Conservation (phyloP, 2,113 vertebrate genomes). For the Myxocyprinus asiaticus region DNA sequence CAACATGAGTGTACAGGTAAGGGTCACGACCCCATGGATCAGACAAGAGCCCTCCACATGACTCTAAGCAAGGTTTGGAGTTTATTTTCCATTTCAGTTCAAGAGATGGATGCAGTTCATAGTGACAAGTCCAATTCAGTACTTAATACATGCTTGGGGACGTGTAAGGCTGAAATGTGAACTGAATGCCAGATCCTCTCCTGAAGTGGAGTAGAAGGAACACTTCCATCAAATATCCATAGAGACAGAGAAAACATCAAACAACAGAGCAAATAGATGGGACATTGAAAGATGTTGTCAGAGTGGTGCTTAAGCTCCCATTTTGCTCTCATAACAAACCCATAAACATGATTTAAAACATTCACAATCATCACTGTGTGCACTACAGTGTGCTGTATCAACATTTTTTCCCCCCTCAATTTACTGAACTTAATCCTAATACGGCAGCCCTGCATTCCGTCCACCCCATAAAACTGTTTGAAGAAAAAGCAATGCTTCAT, state of each 20-base stretch:
- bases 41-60: not conserved
- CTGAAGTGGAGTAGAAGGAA: slow-evolving; percentile 5
- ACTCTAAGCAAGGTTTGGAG: not conserved
- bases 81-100: not conserved
- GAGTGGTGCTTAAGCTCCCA: slow-evolving; percentile 9
- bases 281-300: not conserved
- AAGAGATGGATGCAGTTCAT: slow-evolving; percentile 1
- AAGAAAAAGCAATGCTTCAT: slow-evolving; percentile 14
- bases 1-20: slow-evolving; percentile 91
- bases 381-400: slow-evolving; percentile 2
- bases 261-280: slow-evolving; percentile 14
- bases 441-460: not conserved
- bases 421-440: slow-evolving; percentile 5
- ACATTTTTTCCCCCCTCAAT: not conserved
- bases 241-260: slow-evolving; percentile 21
- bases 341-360: slow-evolving; percentile 18
- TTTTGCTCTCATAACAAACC: slow-evolving; percentile 5
- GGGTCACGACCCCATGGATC: not conserved
- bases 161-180: not conserved
- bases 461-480: not conserved
- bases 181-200: not conserved
- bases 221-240: slow-evolving; percentile 24
- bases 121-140: not conserved
- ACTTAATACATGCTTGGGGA: not conserved
- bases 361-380: slow-evolving; percentile 2